Evolutionary conservation across 23 tunicate species (phyloP).

Genomic region (Styela plicata): DNA sequence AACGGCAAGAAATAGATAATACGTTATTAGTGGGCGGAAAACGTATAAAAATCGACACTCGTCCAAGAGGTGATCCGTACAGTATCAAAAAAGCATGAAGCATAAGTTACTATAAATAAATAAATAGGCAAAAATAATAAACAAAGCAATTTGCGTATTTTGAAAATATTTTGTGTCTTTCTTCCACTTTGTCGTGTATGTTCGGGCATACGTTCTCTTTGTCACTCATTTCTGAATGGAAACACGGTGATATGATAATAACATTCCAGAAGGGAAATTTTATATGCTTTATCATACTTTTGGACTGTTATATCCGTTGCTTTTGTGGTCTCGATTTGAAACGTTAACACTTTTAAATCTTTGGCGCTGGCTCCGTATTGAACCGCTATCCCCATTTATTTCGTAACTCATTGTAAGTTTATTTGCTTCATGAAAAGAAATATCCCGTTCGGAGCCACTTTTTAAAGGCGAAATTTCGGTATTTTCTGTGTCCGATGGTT

Average conservation of each 20-base stretch:
- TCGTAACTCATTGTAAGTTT: background rate
- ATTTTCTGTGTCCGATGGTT: background rate
- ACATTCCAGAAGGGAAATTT: no score
- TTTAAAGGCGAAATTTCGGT: background rate
- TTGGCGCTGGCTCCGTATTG: background rate
- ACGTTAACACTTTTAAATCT: background rate
- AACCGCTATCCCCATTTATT: background rate
- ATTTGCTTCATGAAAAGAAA: background rate
- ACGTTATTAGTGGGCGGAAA: no score
- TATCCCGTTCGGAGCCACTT: background rate
- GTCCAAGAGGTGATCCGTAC: background rate
- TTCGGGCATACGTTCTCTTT: no score
- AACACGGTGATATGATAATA: no score
- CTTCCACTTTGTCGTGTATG: no score
- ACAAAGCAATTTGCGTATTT: no score
- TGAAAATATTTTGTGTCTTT: no score
- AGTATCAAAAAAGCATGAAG: background rate
- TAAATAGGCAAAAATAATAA: no score
- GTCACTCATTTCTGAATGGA: no score
- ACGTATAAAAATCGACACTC: no score
- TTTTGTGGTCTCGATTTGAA: background rate
- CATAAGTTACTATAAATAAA: background rate
- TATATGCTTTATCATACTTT: no score
- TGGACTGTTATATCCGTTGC: background rate
- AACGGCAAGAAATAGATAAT: no score